Conservation (phyloP, 2,888 invertebrate genomes). For the Drosophila atripex region DNA sequence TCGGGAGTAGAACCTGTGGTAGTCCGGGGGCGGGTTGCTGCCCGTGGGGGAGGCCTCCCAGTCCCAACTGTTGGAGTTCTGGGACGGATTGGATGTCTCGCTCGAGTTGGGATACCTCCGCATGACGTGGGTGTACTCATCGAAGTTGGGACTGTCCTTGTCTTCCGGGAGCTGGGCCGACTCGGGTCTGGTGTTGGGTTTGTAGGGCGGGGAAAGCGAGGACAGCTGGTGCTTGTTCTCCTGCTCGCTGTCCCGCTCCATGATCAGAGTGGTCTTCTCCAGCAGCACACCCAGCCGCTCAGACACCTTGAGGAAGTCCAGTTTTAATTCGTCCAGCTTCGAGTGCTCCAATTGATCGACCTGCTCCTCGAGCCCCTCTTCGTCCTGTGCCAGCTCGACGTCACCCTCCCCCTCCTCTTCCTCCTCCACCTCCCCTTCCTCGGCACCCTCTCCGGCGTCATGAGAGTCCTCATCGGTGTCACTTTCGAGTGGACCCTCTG, state of each 20-base stretch:
- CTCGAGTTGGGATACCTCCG: constrained; percentile 70
- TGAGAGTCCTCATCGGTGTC: constrained; percentile 55
- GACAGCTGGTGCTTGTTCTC: constrained; percentile 52
- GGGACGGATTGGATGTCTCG: constrained; percentile 70
- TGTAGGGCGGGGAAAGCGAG: constrained; percentile 46
- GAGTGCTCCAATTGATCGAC: constrained; percentile 50
- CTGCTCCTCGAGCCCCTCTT: constrained; percentile 2
- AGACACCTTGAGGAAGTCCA: constrained; percentile 78
- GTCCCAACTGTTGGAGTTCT: constrained; percentile 71
- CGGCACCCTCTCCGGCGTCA: constrained; percentile 14
- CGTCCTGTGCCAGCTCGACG: not conserved
- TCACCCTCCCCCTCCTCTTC: constrained; percentile 1
- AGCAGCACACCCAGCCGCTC: constrained; percentile 79
- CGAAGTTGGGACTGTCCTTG: constrained; percentile 64
- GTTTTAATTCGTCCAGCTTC: constrained; percentile 68
- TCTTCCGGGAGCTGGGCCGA: constrained; percentile 42
- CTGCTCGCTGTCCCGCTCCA: constrained; percentile 79
- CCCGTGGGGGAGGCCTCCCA: constrained; percentile 57
- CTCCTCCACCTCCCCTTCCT: constrained; percentile 6
- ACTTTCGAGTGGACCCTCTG: constrained; percentile 44
- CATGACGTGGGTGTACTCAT: constrained; percentile 56
- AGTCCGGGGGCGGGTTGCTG: constrained; percentile 43
- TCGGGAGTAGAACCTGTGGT: constrained; percentile 65
- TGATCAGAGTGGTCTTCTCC: constrained; percentile 81
- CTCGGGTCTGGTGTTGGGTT: constrained; percentile 26